Evolutionary conservation across 1,140 invertebrate genomes (phyloP), one percentile per base, ranked within the genome.

Genomic region (Drosophila kepulauana): DNA sequence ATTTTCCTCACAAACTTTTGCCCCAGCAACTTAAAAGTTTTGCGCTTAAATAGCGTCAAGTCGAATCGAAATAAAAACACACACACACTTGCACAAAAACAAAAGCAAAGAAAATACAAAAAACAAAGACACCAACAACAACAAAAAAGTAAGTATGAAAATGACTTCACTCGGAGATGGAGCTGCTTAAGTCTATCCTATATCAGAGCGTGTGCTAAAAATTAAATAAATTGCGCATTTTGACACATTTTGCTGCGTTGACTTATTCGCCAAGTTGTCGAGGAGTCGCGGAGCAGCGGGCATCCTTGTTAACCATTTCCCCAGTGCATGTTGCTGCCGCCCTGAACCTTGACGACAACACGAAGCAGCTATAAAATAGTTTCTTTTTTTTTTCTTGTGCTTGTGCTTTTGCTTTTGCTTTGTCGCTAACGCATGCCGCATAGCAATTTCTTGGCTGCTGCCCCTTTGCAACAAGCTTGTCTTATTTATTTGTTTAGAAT

Each of bases 181-280:
- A 45, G 51, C 57, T 65, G 75, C 51, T 74, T 74, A 69, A 74
- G 71, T 62, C 71, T 54, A 69, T 74, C 71, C 71, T 68, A 62
- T 57, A 74, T 69, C 71, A 74, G 71, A 69, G 71, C 71, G 65
- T 67, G 66, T 81, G 64, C 75, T 75, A 80, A 79, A 84, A 89
- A 89, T 89, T 90, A 89, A 85, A 89, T 90, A 90, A 89, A 89
- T 89, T 81, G 85, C 75, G 67, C 86, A 90, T 89, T 89, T 89
- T 90, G 85, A 89, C 86, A 89, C 86, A 89, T 89, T 89, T 82
- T 89, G 85, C 81, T 70, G 82, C 81, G 85, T 90, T 89, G 85
- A 89, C 85, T 88, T 90, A 90, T 88, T 89, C 71, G 72, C 70
- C 54, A 48, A 58, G 58, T 35, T 15, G 8, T 38, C 33, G 25